These are phyloP conservation scores for Chelonus insularis DNA, from an alignment of 1,140 invertebrate genomes.

Conservation along the genomic window DNA sequence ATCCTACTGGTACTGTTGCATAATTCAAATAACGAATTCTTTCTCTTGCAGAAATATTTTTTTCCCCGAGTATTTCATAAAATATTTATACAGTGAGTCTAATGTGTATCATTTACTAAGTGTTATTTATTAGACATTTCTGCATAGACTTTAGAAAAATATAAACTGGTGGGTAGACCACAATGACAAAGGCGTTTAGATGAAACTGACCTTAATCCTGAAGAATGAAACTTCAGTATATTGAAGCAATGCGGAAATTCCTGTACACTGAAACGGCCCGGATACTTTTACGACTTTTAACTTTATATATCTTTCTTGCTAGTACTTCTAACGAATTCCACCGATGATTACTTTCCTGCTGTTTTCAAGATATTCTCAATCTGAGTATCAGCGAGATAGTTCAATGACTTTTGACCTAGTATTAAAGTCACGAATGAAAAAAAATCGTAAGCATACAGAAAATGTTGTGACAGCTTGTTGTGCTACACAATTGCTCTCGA, in stretches of 20 bases:
- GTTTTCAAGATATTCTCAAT: background rate
- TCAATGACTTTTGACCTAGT: conserved; percentile 4
- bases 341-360: background rate
- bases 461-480: background rate
- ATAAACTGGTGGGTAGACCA: background rate
- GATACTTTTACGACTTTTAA: background rate
- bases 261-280: background rate
- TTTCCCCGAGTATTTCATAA: too few relatives aligned
- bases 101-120: too few relatives aligned
- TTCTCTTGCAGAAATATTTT: too few relatives aligned
- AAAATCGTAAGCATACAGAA: background rate
- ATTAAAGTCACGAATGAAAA: background rate
- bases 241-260: conserved; percentile 3
- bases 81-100: background rate
- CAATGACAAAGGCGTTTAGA: conserved; percentile 10
- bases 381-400: background rate
- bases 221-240: conserved; percentile 6
- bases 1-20: too few relatives aligned
- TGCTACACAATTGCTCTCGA: background rate
- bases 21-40: too few relatives aligned
- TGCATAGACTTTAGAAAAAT: background rate
- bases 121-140: background rate
- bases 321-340: conserved; percentile 6
- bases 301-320: background rate
- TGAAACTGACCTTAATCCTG: conserved; percentile 5